Evolutionary conservation across 2,797 vertebrate species (phyloP).

Genomic region (Bucorvus abyssinicus): DNA sequence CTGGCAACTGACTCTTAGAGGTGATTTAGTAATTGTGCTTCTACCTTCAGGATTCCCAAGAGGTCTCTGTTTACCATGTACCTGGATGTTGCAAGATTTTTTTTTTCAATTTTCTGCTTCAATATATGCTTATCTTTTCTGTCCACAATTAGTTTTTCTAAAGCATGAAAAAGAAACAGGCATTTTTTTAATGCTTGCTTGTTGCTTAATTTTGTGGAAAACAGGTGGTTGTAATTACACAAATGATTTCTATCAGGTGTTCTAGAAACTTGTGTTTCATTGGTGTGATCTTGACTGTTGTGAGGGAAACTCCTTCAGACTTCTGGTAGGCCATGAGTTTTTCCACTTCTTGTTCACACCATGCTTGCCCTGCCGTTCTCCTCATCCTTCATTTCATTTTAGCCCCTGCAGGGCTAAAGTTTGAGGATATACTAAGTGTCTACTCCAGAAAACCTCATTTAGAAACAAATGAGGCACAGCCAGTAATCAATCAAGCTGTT

Average conservation of each 20-base stretch:
- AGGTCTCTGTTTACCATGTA: neutral
- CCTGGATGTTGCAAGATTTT: neutral
- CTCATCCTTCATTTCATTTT: neutral
- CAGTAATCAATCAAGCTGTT: neutral
- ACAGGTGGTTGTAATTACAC: too few relatives aligned
- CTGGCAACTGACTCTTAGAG: neutral
- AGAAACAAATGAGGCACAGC: neutral
- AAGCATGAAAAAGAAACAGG: neutral
- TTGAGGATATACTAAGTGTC: neutral
- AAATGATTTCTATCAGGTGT: neutral
- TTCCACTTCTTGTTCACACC: neutral
- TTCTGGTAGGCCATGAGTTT: neutral
- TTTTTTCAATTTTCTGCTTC: neutral
- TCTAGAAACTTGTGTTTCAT: neutral
- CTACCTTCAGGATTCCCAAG: accelerated
- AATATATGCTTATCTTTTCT: neutral
- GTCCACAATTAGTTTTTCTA: accelerated
- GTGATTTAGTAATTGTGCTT: neutral
- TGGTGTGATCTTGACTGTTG: neutral
- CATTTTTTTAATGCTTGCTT: too few relatives aligned
- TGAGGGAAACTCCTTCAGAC: neutral
- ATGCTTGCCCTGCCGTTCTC: neutral
- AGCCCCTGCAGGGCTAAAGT: neutral
- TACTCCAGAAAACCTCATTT: neutral
- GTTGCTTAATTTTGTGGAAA: too few relatives aligned